These are phyloP conservation scores for Reticulitermes lucifugus DNA, from an alignment of 2,888 invertebrate genomes.

Conservation along the genomic window DNA sequence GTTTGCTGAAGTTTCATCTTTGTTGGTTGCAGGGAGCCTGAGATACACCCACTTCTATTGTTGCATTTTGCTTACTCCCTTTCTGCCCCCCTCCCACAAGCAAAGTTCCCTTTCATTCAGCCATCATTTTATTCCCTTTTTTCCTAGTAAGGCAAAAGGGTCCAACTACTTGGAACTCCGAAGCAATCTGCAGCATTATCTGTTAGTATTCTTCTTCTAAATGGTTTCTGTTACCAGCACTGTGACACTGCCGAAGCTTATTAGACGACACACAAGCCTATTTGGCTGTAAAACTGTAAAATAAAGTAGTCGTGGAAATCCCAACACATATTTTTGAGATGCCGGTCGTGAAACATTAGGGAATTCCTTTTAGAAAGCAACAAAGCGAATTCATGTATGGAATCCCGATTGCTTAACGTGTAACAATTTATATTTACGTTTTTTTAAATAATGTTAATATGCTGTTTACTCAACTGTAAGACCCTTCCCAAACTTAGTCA, in stretches of 20 bases:
- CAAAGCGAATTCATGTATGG: too few species aligned
- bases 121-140: background rate
- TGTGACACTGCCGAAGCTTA: background rate
- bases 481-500: too few species aligned
- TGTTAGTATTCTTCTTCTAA: background rate
- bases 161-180: background rate
- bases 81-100: background rate
- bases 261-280: too few species aligned
- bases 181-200: background rate
- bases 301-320: too few species aligned
- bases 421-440: too few species aligned
- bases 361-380: too few species aligned
- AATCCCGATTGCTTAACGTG: too few species aligned
- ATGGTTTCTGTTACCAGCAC: background rate
- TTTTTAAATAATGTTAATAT: too few species aligned
- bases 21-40: conserved; percentile 21
- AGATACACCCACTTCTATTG: conserved; percentile 34
- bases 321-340: background rate
- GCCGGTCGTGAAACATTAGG: background rate
- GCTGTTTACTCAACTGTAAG: too few species aligned
- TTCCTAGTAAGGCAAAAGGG: background rate
- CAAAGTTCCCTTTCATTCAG: background rate
- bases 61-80: conserved; percentile 29
- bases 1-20: conserved; percentile 41
- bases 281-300: too few species aligned